phyloP scores from a whole-genome alignment of 2,113 vertebrate species.

The Beaufortia kweichowensis region DNA sequence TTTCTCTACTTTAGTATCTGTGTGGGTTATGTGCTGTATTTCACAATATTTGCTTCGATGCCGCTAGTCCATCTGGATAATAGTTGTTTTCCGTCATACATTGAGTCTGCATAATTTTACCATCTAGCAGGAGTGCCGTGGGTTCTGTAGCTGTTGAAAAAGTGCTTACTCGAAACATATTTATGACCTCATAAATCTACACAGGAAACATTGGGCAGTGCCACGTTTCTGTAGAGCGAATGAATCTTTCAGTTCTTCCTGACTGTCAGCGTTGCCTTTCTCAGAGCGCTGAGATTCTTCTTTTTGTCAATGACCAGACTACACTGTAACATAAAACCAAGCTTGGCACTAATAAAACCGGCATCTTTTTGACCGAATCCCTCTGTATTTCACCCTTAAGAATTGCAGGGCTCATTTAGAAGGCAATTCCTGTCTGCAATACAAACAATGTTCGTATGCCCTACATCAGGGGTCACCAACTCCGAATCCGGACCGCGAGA shows the following conservation, averaged over 20 bases:
- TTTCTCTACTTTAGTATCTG: neutral
- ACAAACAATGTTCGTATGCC: slow-evolving; percentile 7
- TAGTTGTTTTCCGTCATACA: neutral
- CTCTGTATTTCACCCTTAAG: slow-evolving; percentile 13
- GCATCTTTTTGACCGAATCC: neutral
- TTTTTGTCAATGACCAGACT: neutral
- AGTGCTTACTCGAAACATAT: slow-evolving; percentile 31
- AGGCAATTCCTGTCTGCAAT: slow-evolving; percentile 21
- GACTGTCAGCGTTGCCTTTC: neutral
- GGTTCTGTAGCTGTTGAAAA: slow-evolving; percentile 21
- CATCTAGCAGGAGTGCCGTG: neutral
- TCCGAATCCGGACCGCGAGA: too few relatives aligned
- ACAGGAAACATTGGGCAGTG: slow-evolving; percentile 7
- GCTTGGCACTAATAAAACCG: neutral
- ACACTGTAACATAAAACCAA: slow-evolving; percentile 12
- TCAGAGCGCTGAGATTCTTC: neutral
- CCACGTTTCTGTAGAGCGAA: slow-evolving; percentile 26
- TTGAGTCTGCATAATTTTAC: neutral
- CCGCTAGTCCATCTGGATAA: slow-evolving; percentile 1
- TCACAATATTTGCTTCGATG: neutral
- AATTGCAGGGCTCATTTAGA: slow-evolving; percentile 1
- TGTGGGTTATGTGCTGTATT: neutral
- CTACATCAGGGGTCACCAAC: too few relatives aligned
- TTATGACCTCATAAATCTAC: slow-evolving; percentile 34
- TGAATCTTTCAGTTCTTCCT: neutral